A percentile compares a stretch with the other conserved stretches of the same genome.
Conservation (phyloP, 2,113 vertebrate genomes). For the Hippocampus zosterae region DNA sequence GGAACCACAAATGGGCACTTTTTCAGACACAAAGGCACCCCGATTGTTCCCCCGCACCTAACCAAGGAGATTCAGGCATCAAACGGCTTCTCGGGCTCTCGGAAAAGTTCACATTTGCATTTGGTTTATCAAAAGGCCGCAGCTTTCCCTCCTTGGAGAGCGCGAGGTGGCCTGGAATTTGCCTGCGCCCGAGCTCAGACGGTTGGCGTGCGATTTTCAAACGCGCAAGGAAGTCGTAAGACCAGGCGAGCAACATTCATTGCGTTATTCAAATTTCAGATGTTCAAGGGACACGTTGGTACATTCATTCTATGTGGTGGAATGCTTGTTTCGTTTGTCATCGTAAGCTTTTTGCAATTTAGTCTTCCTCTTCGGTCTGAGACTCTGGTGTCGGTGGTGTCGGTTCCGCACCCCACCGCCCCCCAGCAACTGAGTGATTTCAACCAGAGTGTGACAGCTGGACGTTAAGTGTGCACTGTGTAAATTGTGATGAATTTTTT, state of each 20-base stretch:
- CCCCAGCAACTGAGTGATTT: too few relatives aligned
- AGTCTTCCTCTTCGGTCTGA: neutral
- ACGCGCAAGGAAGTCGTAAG: neutral
- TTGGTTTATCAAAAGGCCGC: constrained; percentile 30
- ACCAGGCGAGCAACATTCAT: neutral
- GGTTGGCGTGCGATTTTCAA: neutral
- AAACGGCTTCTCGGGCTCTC: constrained; percentile 25
- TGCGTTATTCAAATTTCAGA: neutral
- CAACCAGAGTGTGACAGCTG: too few relatives aligned
- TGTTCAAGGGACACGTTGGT: neutral
- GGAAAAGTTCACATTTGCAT: constrained; percentile 75
- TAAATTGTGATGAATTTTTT: too few relatives aligned
- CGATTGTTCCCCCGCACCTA: constrained; percentile 41
- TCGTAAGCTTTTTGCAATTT: neutral
- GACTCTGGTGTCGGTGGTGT: neutral
- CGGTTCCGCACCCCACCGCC: too few relatives aligned
- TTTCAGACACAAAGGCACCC: constrained; percentile 44
- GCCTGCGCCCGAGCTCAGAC: neutral
- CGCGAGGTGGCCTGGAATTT: neutral
- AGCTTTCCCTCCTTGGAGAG: constrained; percentile 16
- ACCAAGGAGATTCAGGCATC: constrained; percentile 46
- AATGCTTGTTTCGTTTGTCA: neutral
- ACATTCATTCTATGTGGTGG: neutral
- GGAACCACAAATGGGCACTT: constrained; percentile 49
- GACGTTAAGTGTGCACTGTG: too few relatives aligned